These are phyloP conservation scores for Cololabis saira DNA, from an alignment of 2,113 vertebrate genomes.

Conservation along the genomic window DNA sequence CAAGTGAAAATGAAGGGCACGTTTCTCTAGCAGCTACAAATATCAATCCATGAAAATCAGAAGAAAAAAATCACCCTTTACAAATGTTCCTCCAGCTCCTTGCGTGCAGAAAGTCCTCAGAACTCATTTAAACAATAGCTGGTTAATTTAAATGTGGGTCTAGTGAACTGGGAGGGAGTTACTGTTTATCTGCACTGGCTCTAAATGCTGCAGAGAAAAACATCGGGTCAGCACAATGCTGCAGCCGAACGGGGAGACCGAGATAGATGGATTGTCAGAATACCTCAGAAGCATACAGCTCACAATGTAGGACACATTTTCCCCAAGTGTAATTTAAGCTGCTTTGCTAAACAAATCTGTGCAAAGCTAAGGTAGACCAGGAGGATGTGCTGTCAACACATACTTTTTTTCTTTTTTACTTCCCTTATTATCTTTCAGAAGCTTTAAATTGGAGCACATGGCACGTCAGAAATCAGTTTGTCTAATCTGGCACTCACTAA, in stretches of 20 bases:
- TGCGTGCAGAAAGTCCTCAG: conserved; percentile 45
- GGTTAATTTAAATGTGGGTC: conserved; percentile 69
- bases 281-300: conserved; percentile 35
- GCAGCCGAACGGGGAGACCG: conserved; percentile 41
- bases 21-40: conserved; percentile 8
- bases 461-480: conserved; percentile 61
- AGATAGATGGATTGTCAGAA: conserved; percentile 44
- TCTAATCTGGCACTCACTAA: conserved; percentile 62
- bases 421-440: conserved; percentile 34
- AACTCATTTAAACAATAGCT: conserved; percentile 74
- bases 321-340: conserved; percentile 54
- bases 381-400: conserved; percentile 15
- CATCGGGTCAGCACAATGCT: conserved; percentile 56
- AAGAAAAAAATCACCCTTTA: conserved; percentile 64
- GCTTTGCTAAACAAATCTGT: conserved; percentile 54
- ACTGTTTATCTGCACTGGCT: conserved; percentile 55
- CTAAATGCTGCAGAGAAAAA: conserved; percentile 31
- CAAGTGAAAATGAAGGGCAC: conserved; percentile 24
- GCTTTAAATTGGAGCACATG: conserved; percentile 61
- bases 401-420: conserved; percentile 14
- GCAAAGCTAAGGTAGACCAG: conserved; percentile 35
- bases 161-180: conserved; percentile 63
- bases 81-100: conserved; percentile 51
- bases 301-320: conserved; percentile 31
- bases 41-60: no score